Evolutionary conservation across 2,888 invertebrate genomes (phyloP).

Genomic region (Apodemia duryi): DNA sequence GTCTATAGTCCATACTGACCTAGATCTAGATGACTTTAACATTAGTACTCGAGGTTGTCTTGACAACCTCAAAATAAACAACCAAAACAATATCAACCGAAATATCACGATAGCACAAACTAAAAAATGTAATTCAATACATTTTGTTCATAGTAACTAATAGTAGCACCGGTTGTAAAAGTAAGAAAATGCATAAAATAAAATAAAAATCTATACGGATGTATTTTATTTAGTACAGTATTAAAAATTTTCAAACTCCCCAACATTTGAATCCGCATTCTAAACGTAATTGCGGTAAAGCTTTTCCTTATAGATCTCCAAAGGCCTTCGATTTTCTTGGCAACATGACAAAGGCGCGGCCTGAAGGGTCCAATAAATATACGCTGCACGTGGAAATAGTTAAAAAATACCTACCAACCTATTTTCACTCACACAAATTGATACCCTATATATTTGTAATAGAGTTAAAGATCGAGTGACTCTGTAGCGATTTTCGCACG

Average conservation of each 20-base stretch:
- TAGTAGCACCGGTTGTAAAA: too few relatives aligned
- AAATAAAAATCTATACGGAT: not conserved
- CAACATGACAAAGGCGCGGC: conserved; percentile 76
- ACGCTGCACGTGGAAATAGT: conserved; percentile 64
- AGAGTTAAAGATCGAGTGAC: conserved; percentile 42
- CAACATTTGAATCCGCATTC: conserved; percentile 73
- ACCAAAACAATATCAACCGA: too few relatives aligned
- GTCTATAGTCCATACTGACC: too few relatives aligned
- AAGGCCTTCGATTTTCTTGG: conserved; percentile 66
- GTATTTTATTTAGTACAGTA: not conserved
- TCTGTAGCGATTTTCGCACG: conserved; percentile 37
- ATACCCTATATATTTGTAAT: conserved; percentile 37
- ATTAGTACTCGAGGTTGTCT: too few relatives aligned
- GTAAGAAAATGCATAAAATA: not conserved
- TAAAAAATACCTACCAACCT: conserved; percentile 54
- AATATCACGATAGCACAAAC: too few relatives aligned
- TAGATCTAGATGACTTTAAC: too few relatives aligned
- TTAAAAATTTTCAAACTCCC: conserved; percentile 39
- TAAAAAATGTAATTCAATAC: too few relatives aligned
- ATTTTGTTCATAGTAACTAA: too few relatives aligned
- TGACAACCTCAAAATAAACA: too few relatives aligned
- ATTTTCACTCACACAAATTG: conserved; percentile 45
- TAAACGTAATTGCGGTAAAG: conserved; percentile 68
- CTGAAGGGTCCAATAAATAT: conserved; percentile 73
- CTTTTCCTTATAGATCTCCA: conserved; percentile 46